Conservation (phyloP, 2,888 invertebrate genomes). For the Theodoxus fluviatilis region DNA sequence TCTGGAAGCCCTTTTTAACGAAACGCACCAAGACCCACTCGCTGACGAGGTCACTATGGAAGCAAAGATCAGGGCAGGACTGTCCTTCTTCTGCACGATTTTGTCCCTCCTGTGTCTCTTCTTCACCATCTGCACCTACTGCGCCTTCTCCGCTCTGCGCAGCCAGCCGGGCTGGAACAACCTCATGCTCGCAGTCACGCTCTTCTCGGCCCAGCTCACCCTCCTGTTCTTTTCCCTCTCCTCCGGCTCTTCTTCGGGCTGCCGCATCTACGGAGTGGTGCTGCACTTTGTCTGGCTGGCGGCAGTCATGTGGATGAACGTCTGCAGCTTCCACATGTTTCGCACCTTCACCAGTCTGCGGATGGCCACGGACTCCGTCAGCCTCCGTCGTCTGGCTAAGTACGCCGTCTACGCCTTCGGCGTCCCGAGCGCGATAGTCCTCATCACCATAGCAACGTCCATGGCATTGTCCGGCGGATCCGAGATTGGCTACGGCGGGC, state of each 20-base stretch:
- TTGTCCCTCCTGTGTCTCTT: constrained; percentile 34
- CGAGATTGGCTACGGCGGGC: constrained; percentile 34
- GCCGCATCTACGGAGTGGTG: constrained; percentile 34
- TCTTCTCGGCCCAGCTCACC: constrained; percentile 34
- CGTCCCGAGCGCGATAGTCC: constrained; percentile 22
- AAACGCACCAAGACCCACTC: too few relatives aligned
- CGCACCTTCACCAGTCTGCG: neutral
- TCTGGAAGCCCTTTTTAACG: too few relatives aligned
- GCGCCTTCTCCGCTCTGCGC: constrained; percentile 29
- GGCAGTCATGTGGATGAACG: constrained; percentile 36
- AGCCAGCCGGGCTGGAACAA: constrained; percentile 37
- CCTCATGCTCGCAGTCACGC: constrained; percentile 33
- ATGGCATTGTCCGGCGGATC: constrained; percentile 18
- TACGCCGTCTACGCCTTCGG: constrained; percentile 30
- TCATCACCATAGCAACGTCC: constrained; percentile 21
- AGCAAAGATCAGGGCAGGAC: too few relatives aligned
- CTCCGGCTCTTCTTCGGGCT: constrained; percentile 21
- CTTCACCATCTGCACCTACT: constrained; percentile 36
- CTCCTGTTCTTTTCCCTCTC: constrained; percentile 32
- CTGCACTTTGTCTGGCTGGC: constrained; percentile 41
- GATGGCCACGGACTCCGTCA: constrained; percentile 4
- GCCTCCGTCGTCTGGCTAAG: neutral
- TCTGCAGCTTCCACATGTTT: constrained; percentile 36
- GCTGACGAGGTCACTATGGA: too few relatives aligned
- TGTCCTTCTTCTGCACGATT: constrained; percentile 29